Evolutionary conservation across 2,797 vertebrate genomes (phyloP).

Genomic region (Mormyrus hasselquistii): DNA sequence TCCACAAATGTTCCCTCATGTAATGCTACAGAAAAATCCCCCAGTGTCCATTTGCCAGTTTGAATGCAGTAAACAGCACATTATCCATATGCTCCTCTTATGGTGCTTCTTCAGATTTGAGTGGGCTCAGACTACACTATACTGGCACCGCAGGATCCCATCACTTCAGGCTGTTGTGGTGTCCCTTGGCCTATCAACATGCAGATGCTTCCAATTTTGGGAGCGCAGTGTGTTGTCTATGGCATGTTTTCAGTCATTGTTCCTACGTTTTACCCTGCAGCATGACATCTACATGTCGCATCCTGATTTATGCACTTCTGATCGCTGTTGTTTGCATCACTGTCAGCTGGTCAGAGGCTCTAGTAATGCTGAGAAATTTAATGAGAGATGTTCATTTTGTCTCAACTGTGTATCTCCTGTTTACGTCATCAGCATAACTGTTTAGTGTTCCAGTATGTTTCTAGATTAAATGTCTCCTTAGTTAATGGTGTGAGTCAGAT

Average conservation of each 20-base stretch:
- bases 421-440: neutral
- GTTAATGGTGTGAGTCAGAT: neutral
- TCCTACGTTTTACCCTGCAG: neutral
- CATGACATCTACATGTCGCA: neutral
- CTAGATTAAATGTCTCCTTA: neutral
- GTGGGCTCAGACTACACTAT: neutral
- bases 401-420: neutral
- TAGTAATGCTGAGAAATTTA: neutral
- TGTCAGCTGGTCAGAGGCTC: neutral
- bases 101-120: neutral
- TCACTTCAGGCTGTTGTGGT: neutral
- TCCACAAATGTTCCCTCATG: neutral
- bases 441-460: neutral
- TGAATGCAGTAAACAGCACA: neutral
- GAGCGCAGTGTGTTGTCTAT: neutral
- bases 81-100: neutral
- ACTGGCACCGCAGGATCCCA: neutral
- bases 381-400: neutral
- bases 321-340: neutral
- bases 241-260: neutral
- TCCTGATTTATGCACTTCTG: neutral
- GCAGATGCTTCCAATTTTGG: too few relatives aligned
- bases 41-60: neutral
- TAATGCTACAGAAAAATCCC: neutral
- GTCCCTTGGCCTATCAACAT: too few relatives aligned